Percentiles rank a stretch among this genome's conserved stretches.
Conservation (phyloP, 2,113 vertebrate species). For the Psephotus haematonotus region DNA sequence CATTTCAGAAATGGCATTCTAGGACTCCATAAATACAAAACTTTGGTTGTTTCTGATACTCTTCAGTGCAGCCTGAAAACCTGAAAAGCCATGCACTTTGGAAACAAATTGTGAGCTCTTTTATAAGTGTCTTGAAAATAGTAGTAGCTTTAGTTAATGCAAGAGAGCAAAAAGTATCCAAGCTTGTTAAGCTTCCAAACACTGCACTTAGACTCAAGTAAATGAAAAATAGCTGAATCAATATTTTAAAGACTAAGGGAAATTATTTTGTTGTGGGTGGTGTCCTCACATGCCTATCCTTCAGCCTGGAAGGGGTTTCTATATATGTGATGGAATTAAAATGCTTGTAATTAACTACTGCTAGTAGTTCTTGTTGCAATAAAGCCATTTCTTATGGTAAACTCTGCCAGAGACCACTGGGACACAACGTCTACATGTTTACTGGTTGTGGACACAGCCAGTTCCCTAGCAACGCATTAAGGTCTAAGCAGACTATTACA, state of each 20-base stretch:
- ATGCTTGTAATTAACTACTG: neutral
- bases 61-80: neutral
- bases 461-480: slow-evolving; percentile 23
- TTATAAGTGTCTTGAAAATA: neutral
- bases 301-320: slow-evolving; percentile 21
- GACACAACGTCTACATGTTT: neutral
- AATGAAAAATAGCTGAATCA: slow-evolving; percentile 28
- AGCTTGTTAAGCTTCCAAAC: neutral
- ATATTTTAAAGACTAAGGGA: neutral
- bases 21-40: neutral
- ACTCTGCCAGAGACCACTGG: slow-evolving; percentile 27
- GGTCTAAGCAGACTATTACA: slow-evolving; percentile 9
- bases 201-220: neutral
- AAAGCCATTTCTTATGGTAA: neutral
- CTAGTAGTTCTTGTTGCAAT: neutral
- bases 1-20: neutral
- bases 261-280: neutral
- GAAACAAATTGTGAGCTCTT: neutral
- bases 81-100: neutral
- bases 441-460: neutral
- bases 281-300: neutral
- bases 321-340: slow-evolving; percentile 9
- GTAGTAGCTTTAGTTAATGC: neutral
- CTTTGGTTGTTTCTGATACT: neutral
- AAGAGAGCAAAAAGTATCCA: slow-evolving; percentile 2